Conservation (phyloP, 2,797 vertebrate genomes). For the Pelodytes ibericus region DNA sequence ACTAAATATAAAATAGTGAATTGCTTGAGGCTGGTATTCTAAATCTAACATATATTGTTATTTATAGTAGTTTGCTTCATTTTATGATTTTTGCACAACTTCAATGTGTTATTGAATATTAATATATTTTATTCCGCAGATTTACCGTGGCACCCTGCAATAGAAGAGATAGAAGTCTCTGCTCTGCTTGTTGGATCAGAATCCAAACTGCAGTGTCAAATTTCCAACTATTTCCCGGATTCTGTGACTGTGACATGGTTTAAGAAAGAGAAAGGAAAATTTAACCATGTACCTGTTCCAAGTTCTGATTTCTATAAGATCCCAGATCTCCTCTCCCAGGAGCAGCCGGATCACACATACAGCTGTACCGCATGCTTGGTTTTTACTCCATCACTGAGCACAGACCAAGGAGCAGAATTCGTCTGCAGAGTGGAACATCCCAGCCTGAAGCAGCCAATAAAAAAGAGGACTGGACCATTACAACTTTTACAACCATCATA, state of each 20-base stretch:
- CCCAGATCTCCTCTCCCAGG: background rate
- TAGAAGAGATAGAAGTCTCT: background rate
- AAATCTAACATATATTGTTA: too few relatives aligned
- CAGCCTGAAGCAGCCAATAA: constrained; percentile 13
- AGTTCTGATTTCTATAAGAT: background rate
- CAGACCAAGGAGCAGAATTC: background rate
- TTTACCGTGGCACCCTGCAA: background rate
- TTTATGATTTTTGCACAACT: too few relatives aligned
- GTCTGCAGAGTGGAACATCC: constrained; percentile 1
- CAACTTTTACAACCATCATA: background rate
- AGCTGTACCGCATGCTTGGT: background rate
- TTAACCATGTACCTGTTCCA: background rate
- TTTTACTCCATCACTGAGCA: background rate
- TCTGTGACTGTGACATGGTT: background rate
- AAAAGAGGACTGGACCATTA: background rate
- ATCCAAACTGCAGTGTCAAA: background rate
- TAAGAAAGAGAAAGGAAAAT: background rate
- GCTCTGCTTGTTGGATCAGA: background rate
- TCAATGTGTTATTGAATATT: background rate
- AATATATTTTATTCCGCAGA: background rate
- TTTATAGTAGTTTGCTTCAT: too few relatives aligned
- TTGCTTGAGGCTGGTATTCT: background rate
- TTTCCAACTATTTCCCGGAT: constrained; percentile 2
- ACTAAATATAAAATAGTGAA: background rate
- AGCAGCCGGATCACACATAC: constrained; percentile 9